Conservation (phyloP, 1,140 invertebrate genomes). For the Caenorhabditis briggsae region DNA sequence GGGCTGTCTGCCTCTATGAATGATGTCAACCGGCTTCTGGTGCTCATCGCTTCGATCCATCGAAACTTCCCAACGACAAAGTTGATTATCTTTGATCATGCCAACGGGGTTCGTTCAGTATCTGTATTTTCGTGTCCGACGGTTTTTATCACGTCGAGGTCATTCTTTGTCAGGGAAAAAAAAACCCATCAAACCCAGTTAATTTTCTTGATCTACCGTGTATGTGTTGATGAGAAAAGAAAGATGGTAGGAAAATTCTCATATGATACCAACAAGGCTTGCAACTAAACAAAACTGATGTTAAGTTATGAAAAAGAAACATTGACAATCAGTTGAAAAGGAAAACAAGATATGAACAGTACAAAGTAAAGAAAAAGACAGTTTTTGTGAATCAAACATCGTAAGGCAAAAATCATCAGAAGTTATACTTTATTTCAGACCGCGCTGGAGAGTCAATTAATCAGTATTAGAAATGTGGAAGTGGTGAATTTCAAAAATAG, state of each 20-base stretch:
- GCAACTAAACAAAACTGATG: not conserved
- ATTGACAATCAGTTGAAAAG: not conserved
- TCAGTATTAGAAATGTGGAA: slow-evolving; percentile 42
- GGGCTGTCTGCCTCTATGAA: slow-evolving; percentile 9
- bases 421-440: not conserved
- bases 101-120: slow-evolving; percentile 49
- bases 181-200: slow-evolving; percentile 24
- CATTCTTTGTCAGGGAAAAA: slow-evolving; percentile 51
- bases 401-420: not conserved
- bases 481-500: slow-evolving; percentile 40
- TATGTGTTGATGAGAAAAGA: not conserved
- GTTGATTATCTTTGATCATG: slow-evolving; percentile 55
- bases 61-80: slow-evolving; percentile 39
- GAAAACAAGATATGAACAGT: not conserved
- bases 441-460: slow-evolving; percentile 34
- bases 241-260: not conserved
- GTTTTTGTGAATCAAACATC: not conserved
- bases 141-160: slow-evolving; percentile 31
- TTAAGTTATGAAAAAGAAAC: not conserved
- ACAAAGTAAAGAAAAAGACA: not conserved
- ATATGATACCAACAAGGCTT: slow-evolving; percentile 9
- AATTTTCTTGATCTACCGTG: slow-evolving; percentile 29
- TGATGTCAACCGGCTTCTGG: slow-evolving; percentile 21
- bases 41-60: slow-evolving; percentile 47
- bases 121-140: not conserved